A percentile compares a stretch with the other conserved stretches of the same genome.
Evolutionary conservation across 2,113 vertebrate genomes (phyloP).

Genomic region (Tinamus guttatus): DNA sequence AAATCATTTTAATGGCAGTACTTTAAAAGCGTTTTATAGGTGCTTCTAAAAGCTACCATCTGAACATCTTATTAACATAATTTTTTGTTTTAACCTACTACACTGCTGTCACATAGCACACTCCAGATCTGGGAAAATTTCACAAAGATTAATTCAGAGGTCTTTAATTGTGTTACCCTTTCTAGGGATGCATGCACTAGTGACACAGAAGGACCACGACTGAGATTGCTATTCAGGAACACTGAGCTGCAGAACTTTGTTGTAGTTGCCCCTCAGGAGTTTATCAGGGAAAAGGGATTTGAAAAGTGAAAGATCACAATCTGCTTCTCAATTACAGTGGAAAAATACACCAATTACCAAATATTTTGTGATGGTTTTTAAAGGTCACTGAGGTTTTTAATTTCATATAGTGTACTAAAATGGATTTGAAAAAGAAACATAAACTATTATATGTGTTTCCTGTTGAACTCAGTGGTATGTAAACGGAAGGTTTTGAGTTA

Average conservation of each 20-base stretch:
- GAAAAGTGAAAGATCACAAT: background rate
- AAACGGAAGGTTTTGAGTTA: conserved; percentile 53
- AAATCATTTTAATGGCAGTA: background rate
- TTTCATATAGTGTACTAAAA: conserved; percentile 43
- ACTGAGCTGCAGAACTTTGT: background rate
- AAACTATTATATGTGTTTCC: conserved; percentile 55
- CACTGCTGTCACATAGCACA: background rate
- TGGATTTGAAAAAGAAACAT: conserved; percentile 57
- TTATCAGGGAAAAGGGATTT: background rate
- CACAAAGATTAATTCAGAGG: background rate
- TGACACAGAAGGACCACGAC: background rate
- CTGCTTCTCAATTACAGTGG: background rate
- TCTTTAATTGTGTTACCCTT: background rate
- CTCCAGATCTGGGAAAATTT: background rate
- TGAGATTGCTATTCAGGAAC: fast-evolving
- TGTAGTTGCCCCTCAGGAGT: background rate
- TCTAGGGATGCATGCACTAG: background rate
- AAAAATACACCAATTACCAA: conserved; percentile 3
- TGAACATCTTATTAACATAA: background rate
- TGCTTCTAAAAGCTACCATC: background rate
- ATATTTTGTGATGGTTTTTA: conserved; percentile 45
- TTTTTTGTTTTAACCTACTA: background rate
- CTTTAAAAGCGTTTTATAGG: background rate
- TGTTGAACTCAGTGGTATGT: conserved; percentile 40
- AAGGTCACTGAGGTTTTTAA: conserved; percentile 65